A percentile compares a stretch with the other conserved stretches of the same genome.
These are phyloP conservation scores for Alethe diademata DNA, from an alignment of 2,113 vertebrate genomes.

Conservation along the genomic window DNA sequence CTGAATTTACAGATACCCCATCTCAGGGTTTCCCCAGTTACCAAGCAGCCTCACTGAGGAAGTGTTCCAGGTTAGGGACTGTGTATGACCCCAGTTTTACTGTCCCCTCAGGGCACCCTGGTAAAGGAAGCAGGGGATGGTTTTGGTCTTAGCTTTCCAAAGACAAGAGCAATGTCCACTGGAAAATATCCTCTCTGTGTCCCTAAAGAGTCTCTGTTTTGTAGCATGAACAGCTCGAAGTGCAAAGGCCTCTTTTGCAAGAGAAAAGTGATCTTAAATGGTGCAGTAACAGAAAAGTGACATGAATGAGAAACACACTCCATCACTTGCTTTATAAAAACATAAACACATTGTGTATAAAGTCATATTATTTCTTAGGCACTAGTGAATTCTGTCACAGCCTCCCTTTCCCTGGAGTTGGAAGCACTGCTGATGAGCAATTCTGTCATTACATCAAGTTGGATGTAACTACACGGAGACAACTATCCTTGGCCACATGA, in stretches of 20 bases:
- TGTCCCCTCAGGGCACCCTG: neutral
- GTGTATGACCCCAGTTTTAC: neutral
- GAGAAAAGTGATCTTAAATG: neutral
- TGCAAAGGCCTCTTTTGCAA: neutral
- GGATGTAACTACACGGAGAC: neutral
- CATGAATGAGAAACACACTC: neutral
- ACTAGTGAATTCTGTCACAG: neutral
- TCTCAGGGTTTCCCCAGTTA: neutral
- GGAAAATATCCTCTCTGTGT: neutral
- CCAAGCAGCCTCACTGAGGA: neutral
- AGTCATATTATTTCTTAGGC: neutral
- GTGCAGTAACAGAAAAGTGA: neutral
- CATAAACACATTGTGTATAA: rapidly evolving
- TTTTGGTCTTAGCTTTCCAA: neutral
- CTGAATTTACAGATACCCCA: neutral
- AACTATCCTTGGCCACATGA: neutral
- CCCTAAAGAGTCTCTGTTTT: neutral
- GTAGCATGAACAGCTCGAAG: neutral
- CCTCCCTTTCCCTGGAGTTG: rapidly evolving
- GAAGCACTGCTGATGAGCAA: neutral
- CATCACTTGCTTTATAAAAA: neutral
- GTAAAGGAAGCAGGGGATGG: neutral
- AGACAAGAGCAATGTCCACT: neutral
- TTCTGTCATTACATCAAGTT: neutral
- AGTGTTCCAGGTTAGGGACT: neutral